Conservation (phyloP, 1,140 invertebrate genomes). For the Pteromalus puparum region DNA sequence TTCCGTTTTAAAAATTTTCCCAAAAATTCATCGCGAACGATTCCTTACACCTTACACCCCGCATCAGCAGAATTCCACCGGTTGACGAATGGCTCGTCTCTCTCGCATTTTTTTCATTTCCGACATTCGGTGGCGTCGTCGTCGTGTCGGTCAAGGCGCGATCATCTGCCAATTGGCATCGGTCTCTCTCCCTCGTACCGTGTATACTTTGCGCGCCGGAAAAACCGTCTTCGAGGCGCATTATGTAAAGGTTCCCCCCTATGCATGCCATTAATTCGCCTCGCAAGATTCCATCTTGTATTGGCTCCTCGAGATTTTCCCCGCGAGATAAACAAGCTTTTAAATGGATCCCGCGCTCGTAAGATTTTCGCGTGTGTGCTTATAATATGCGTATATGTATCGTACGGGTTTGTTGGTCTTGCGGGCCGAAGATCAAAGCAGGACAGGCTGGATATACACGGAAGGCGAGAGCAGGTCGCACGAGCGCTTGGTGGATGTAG, state of each 20-base stretch:
- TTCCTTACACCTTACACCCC: background rate
- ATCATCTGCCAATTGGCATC: slow-evolving; percentile 42
- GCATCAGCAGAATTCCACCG: background rate
- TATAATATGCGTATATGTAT: no score
- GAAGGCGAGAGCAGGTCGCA: background rate
- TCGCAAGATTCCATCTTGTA: slow-evolving; percentile 25
- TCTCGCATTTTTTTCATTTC: slow-evolving; percentile 40
- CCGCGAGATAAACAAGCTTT: slow-evolving; percentile 36
- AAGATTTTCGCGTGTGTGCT: background rate
- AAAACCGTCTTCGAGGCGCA: background rate
- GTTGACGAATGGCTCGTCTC: background rate
- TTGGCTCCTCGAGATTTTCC: slow-evolving; percentile 14
- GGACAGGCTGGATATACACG: background rate
- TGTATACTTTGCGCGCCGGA: slow-evolving; percentile 10
- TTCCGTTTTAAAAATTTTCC: no score
- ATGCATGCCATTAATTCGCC: background rate
- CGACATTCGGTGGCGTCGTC: slow-evolving; percentile 10
- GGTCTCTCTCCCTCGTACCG: background rate
- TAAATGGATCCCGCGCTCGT: slow-evolving; percentile 20
- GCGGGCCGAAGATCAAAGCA: slow-evolving; percentile 23
- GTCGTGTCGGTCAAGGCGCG: slow-evolving; percentile 37
- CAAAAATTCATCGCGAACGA: background rate
- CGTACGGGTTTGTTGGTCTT: slow-evolving; percentile 30
- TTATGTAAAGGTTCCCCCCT: slow-evolving; percentile 30
- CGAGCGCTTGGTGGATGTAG: background rate